phyloP scores from a whole-genome alignment of 2,113 vertebrate genomes.

The Trinectes maculatus region DNA sequence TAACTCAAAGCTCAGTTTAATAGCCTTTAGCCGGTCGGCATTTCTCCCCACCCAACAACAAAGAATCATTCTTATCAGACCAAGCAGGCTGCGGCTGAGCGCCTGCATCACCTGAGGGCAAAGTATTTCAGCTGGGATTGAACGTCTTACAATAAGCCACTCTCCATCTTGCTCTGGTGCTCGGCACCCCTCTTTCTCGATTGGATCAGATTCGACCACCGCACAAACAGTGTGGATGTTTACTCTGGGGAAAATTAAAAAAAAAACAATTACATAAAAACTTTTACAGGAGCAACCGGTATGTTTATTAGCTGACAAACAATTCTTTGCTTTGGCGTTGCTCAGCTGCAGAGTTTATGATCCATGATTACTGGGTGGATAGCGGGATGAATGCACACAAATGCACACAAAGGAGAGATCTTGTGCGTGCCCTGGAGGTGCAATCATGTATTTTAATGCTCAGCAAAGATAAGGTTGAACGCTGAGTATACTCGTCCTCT shows the following conservation, averaged over 20 bases:
- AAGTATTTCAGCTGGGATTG: slow-evolving; percentile 71
- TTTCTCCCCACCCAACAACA: slow-evolving; percentile 66
- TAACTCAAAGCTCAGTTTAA: slow-evolving; percentile 63
- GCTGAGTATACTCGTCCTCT: slow-evolving; percentile 57
- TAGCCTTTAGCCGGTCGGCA: slow-evolving; percentile 65
- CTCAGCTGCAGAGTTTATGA: slow-evolving; percentile 56
- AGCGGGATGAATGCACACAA: slow-evolving; percentile 58
- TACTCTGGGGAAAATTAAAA: slow-evolving; percentile 32
- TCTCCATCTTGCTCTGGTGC: slow-evolving; percentile 49
- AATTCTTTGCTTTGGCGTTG: slow-evolving; percentile 45
- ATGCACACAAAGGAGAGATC: slow-evolving; percentile 67
- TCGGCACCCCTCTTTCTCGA: slow-evolving; percentile 29
- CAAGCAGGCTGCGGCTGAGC: slow-evolving; percentile 73
- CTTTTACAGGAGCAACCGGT: slow-evolving; percentile 47
- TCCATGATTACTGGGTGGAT: slow-evolving; percentile 45
- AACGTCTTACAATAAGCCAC: slow-evolving; percentile 72
- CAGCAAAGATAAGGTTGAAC: slow-evolving; percentile 73
- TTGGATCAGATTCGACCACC: slow-evolving; percentile 48
- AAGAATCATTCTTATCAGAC: slow-evolving; percentile 76
- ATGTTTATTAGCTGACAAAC: slow-evolving; percentile 59
- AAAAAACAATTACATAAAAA: slow-evolving; percentile 3
- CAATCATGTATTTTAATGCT: slow-evolving; percentile 77
- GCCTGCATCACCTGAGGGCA: slow-evolving; percentile 72
- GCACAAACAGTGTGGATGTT: slow-evolving; percentile 51
- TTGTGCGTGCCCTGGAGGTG: slow-evolving; percentile 66